Base-by-base conservation (phyloP, 2,888 invertebrate species). In the Habrosyne pyritoides region DNA sequence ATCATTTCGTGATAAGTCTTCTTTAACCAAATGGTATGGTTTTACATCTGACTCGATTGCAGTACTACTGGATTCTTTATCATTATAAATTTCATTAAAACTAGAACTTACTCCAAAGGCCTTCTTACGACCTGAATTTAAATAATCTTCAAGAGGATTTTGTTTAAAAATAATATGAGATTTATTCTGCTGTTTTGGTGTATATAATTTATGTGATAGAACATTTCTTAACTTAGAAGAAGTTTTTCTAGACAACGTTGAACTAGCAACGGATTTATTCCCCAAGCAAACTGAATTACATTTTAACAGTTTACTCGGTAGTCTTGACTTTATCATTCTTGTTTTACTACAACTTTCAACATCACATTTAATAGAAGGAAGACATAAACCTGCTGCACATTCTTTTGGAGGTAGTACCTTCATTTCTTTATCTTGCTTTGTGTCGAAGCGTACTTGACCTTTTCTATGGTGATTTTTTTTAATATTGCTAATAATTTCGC, bases 361-460 rank as follows among this genome's bases (percentile, higher is more conserved):
- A 56, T 73, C 59, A 56, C 77, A 79, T 54, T 67, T 59, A 48
- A 61, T 64, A 30, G 74, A 71, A 54, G 30, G 30, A 33, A 60
- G 54, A 64, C 76, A 77, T 54, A 70, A 60, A 30, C 59, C 66
- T 28, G 76, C 71, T 54, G 76, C 71, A 52, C 68, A 69, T 56
- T 62, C 52, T 42, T 54, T 54, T 22, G 63, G 63, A 28, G 62
- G 60, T 54, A 14, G 36, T 36, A 14, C 14, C 14, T 7, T 3
- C 3, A n/a, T 36, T 5, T 36, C 6, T 14, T 36, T 36, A 14
- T n/a, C 6, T 36, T 36, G n/a, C 14, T 36, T 6, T 36, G 36
- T 6, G 8, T 28, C 10, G 2, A 18, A 26, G 5, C n/a, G 2
- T 10, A 14, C n/a, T 10, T 18, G 14, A 8, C 12, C 18, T 49